Base-by-base conservation (phyloP, 2,888 invertebrate species). In the Aelia acuminata region DNA sequence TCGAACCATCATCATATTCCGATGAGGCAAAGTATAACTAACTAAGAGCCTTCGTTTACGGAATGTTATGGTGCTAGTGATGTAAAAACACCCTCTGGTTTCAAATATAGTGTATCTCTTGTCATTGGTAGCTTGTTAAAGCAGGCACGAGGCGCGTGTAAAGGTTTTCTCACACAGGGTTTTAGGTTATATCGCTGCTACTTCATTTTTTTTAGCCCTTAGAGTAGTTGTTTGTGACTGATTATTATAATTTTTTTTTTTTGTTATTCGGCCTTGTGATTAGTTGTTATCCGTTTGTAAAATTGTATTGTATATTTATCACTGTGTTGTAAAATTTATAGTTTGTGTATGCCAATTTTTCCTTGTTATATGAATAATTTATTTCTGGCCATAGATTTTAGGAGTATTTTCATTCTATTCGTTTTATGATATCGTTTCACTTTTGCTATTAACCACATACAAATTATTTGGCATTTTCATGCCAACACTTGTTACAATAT, bases 221-320 rank as follows among this genome's bases (percentile, higher is more conserved):
- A 80, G 43, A 0, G n/a, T 80, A 80, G 80, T 80, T 80, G 31
- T 70, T 70, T 70, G 63, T 70, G 43, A 80, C 43, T 80, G 80
- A 80, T 11, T 80, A 80, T 80, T 80, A 80, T 80, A 39, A 5
- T 75, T 39, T 75, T 75, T 75, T 35, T 39, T 43, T 80, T 18
- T 22, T 43, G 8, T 80, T 80, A 10, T 80, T 43, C n/a, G n/a
- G 13, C 43, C n/a, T 80, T 47, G 43, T 47, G 43, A 80, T 80
- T 80, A 43, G 43, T 80, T 80, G 43, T 80, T 80, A 80, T 80
- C 3, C n/a, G 80, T 80, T 80, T 80, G 43, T 80, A 47, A 43
- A 80, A 80, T 80, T 80, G 43, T n/a, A 80, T 80, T 80, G 35
- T 47, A n/a, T 80, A 80, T 47, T 80, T 80, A 47, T 80, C 63